phyloP scores from a whole-genome alignment of 2,797 vertebrate genomes.

The Chelon auratus region DNA sequence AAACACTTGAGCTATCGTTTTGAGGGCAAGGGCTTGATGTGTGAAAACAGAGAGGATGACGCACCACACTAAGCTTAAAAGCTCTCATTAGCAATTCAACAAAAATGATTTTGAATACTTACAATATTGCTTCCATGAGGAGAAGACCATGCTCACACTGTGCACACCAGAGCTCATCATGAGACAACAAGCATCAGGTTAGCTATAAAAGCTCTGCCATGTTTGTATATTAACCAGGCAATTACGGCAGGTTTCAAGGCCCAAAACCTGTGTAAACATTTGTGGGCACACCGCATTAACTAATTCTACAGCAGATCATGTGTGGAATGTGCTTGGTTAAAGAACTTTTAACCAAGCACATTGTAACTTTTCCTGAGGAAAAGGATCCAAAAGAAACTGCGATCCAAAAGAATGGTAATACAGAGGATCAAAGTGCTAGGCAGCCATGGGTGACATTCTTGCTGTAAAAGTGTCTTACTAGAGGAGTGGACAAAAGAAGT shows the following conservation, averaged over 20 bases:
- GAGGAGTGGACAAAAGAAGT: background rate
- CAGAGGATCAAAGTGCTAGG: conserved; percentile 25
- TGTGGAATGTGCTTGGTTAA: background rate
- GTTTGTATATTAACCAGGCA: conserved; percentile 63
- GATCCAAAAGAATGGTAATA: background rate
- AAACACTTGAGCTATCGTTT: no score
- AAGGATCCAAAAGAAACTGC: background rate
- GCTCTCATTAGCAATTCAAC: background rate
- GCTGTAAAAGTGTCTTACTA: background rate
- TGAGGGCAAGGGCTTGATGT: no score
- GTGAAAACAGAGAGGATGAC: no score
- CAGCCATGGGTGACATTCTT: conserved; percentile 16
- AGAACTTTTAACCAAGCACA: background rate
- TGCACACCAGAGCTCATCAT: background rate
- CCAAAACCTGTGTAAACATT: background rate
- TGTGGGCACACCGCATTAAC: background rate
- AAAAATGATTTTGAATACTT: conserved; percentile 22
- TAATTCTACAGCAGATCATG: background rate
- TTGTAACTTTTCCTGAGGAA: background rate
- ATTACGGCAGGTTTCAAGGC: conserved; percentile 1
- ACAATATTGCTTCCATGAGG: background rate
- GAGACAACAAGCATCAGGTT: conserved; percentile 13
- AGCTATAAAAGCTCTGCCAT: conserved; percentile 35
- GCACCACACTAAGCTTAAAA: background rate
- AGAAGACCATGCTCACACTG: background rate